Evolutionary conservation across 2,888 invertebrate genomes (phyloP).

Genomic region (Labia minor): DNA sequence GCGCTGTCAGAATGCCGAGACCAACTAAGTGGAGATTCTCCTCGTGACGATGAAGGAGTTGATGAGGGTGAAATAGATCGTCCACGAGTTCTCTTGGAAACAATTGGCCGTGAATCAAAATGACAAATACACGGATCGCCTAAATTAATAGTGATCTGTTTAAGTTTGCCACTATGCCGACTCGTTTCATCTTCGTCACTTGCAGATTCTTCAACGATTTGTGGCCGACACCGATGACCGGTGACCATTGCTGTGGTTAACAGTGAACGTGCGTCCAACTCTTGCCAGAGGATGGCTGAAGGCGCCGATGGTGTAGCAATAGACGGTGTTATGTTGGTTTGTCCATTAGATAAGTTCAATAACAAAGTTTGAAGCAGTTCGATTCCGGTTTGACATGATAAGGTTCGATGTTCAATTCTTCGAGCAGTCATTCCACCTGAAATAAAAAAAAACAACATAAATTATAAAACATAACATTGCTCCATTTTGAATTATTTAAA

Average conservation of each 20-base stretch:
- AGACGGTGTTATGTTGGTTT: background rate
- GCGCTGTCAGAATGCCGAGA: conserved; percentile 17
- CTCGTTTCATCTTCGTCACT: conserved; percentile 30
- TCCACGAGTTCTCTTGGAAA: background rate
- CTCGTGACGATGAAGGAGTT: background rate
- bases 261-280: conserved; percentile 28
- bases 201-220: conserved; percentile 26
- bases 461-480: too few relatives aligned
- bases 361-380: conserved; percentile 35
- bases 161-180: conserved; percentile 37
- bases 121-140: conserved; percentile 22
- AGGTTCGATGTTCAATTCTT: conserved; percentile 33
- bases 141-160: conserved; percentile 37
- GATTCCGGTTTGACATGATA: conserved; percentile 38
- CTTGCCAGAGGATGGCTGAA: conserved; percentile 26
- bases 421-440: conserved; percentile 17
- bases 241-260: conserved; percentile 21
- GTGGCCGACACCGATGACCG: conserved; percentile 19
- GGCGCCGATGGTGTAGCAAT: background rate
- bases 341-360: conserved; percentile 26
- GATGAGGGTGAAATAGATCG: background rate
- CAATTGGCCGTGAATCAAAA: background rate
- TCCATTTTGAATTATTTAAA: too few relatives aligned
- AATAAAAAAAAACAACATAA: conserved; percentile 13
- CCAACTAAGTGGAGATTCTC: conserved; percentile 17